Conservation (phyloP, 2,888 invertebrate species). For the Timema cristinae region DNA sequence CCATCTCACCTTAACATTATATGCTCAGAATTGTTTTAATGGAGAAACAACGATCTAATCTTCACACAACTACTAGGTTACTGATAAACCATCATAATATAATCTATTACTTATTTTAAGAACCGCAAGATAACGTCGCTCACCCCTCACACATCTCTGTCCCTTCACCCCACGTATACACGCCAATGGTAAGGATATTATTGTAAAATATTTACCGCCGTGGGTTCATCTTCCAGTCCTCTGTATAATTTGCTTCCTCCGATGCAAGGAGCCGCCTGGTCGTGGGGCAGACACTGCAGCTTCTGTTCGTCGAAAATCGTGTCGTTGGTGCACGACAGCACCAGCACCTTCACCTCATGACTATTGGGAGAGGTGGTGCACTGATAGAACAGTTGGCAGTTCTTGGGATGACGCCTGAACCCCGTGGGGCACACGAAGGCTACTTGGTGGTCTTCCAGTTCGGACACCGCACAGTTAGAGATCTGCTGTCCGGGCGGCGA, state of each 20-base stretch:
- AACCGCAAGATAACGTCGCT: too few species aligned
- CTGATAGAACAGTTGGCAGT: conserved; percentile 80
- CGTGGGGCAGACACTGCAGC: conserved; percentile 66
- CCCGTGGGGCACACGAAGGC: conserved; percentile 74
- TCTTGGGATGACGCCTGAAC: conserved; percentile 76
- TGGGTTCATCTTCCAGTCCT: conserved; percentile 33
- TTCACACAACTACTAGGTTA: too few species aligned
- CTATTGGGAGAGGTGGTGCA: conserved; percentile 61
- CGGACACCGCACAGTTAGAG: conserved; percentile 36
- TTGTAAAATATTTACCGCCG: conserved; percentile 25
- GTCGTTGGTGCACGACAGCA: conserved; percentile 71
- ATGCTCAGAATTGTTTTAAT: too few species aligned
- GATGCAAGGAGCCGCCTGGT: conserved; percentile 51
- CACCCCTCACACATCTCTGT: too few species aligned
- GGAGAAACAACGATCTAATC: too few species aligned
- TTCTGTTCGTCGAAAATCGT: conserved; percentile 71
- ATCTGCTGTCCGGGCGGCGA: conserved; percentile 19
- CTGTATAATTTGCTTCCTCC: conserved; percentile 54
- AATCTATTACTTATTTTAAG: too few species aligned
- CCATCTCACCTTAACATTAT: too few species aligned
- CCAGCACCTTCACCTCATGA: conserved; percentile 68
- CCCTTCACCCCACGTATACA: too few species aligned
- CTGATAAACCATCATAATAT: too few species aligned
- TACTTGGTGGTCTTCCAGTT: conserved; percentile 65
- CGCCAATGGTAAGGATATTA: background rate